These are phyloP conservation scores for Artibeus jamaicensis DNA, from an alignment of 2,797 vertebrate species.

Conservation along the genomic window DNA sequence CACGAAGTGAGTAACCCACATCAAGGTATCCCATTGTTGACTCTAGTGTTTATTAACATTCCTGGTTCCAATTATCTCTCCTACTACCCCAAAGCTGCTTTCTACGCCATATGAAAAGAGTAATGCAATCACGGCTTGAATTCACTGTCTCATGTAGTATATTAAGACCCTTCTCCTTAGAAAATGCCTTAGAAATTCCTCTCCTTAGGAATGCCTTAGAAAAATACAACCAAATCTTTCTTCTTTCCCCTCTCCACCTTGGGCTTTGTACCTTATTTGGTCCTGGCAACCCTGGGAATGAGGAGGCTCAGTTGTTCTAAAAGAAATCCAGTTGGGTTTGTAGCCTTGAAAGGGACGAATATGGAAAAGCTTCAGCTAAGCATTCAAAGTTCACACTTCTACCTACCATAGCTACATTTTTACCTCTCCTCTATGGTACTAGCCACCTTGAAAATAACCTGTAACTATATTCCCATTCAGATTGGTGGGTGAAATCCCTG, in stretches of 20 bases:
- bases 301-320: neutral
- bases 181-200: neutral
- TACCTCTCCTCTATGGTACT: neutral
- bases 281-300: neutral
- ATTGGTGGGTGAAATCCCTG: neutral
- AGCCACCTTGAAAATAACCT: slow-evolving; percentile 14
- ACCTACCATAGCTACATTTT: neutral
- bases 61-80: neutral
- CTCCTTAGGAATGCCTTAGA: neutral
- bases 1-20: neutral
- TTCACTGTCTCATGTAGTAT: neutral
- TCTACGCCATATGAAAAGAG: neutral
- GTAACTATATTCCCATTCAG: neutral
- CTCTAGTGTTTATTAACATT: neutral
- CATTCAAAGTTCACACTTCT: slow-evolving; percentile 2
- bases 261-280: neutral
- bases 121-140: neutral
- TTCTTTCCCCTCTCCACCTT: neutral
- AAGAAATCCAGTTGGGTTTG: neutral
- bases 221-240: neutral
- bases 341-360: neutral
- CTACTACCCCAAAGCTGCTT: neutral
- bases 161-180: slow-evolving; percentile 11
- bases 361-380: slow-evolving; percentile 4
- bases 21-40: neutral